phyloP scores from a whole-genome alignment of 2,888 invertebrate genomes.

The Eucera pruinosa region DNA sequence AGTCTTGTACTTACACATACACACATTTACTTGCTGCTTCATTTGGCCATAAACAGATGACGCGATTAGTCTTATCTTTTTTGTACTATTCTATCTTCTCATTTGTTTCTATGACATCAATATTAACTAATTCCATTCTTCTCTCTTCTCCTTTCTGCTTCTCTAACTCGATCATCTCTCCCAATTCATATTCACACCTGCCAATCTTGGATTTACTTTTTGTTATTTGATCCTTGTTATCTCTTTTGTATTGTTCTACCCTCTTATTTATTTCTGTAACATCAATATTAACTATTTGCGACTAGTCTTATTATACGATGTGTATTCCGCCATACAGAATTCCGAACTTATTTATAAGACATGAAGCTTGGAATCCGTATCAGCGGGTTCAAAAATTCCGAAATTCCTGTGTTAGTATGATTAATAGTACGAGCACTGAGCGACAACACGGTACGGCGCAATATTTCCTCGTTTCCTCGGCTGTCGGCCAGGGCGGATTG shows the following conservation, averaged over 20 bases:
- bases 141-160: constrained; percentile 91
- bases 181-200: constrained; percentile 93
- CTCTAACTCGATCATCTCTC: constrained; percentile 93
- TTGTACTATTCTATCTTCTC: no score
- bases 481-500: constrained; percentile 24
- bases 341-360: no score
- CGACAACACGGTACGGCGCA: constrained; percentile 13
- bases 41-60: no score
- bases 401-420: not conserved
- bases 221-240: constrained; percentile 93
- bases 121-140: constrained; percentile 89
- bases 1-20: no score
- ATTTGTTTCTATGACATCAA: no score
- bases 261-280: constrained; percentile 94
- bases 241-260: constrained; percentile 95
- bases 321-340: no score
- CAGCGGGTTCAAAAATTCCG: not conserved
- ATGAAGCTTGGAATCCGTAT: not conserved
- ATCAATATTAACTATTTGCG: no score
- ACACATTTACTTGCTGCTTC: no score
- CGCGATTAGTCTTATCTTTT: no score
- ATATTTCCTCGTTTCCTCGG: constrained; percentile 35
- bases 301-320: no score
- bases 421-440: not conserved
- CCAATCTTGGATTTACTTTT: constrained; percentile 91